Evolutionary conservation across 2,113 vertebrate species (phyloP).

Genomic region (Caretta caretta): DNA sequence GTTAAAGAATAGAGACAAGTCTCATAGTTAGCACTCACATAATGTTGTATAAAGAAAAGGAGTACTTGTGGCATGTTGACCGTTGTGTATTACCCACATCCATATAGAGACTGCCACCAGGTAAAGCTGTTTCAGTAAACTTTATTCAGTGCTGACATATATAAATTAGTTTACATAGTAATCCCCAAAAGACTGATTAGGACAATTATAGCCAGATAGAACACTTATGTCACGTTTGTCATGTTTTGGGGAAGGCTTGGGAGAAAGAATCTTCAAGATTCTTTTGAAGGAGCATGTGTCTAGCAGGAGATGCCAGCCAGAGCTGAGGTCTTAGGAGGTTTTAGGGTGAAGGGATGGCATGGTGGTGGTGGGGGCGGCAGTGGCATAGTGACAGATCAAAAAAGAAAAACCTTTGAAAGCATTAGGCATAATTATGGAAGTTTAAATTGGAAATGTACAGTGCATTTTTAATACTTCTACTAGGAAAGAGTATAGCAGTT

Average conservation of each 20-base stretch:
- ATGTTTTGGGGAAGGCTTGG: not conserved
- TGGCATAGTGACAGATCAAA: not conserved
- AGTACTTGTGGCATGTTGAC: no score
- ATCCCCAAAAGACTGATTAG: not conserved
- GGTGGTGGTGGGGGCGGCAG: not conserved
- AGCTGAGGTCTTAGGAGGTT: not conserved
- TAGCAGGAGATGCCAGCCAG: not conserved
- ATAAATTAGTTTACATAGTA: not conserved
- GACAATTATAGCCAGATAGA: rapidly evolving
- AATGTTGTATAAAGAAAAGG: no score
- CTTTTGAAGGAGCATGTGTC: not conserved
- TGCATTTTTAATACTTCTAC: conserved; percentile 77
- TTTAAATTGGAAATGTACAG: conserved; percentile 71
- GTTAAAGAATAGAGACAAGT: not conserved
- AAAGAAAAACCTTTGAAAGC: conserved; percentile 58
- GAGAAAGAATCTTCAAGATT: not conserved
- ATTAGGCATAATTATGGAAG: conserved; percentile 51
- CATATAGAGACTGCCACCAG: no score
- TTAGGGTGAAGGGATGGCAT: not conserved
- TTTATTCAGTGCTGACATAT: not conserved
- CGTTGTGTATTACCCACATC: not conserved
- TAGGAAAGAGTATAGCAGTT: conserved; percentile 46
- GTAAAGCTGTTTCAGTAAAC: not conserved
- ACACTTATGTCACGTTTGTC: not conserved
- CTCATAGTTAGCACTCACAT: not conserved